Evolutionary conservation across 2,113 vertebrate genomes (phyloP), one percentile per base, ranked within the genome.

Genomic region (Sturnira hondurensis): DNA sequence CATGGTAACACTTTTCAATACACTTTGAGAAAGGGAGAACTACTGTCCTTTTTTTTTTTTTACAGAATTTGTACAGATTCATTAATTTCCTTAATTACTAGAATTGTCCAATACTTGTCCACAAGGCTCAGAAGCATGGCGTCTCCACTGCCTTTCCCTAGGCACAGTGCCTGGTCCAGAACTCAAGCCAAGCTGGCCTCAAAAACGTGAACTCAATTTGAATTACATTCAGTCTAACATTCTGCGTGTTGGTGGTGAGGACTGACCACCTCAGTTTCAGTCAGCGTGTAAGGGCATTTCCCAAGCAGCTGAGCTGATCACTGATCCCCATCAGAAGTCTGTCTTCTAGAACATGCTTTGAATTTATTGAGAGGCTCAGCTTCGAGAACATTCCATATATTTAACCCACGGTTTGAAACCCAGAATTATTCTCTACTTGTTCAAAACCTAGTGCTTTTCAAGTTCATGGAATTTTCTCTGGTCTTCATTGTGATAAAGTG

Each of bases 71-170:
- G n/a, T 54, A 13, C 5, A 47, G 52, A 28, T 88, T 84, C 47
- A 13, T n/a, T n/a, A n/a, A n/a, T 45, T 77, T 90, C 33, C 28
- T 94, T 95, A 88, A 58, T 91, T 91, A 31, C 43, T 90, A 52
- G 38, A 74, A 71, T 89, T 92, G 17, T 47, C 16, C 11, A 61
- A 71, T 2, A 47, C 4, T 0, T 54, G 16, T 92, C n/a, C n/a
- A 56, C 4, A 28, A 89, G 50, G 4, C 13, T 86, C 56, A 70
- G 50, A 4, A 50, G 54, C 15, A 33, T 15, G 15, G 38, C 26
- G 11, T 52, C 52, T 68, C 43, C 78, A 31, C 13, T 78, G 19
- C 93, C 50, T 47, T 88, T 80, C 50, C n/a, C 45, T 65, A 65
- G 84, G 78, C 70, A 67, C 15, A 52, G 52, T 61, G 54, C 73